Evolutionary conservation across 2,888 invertebrate species (phyloP).

Genomic region (Sinopyrophorus schimmeli): DNA sequence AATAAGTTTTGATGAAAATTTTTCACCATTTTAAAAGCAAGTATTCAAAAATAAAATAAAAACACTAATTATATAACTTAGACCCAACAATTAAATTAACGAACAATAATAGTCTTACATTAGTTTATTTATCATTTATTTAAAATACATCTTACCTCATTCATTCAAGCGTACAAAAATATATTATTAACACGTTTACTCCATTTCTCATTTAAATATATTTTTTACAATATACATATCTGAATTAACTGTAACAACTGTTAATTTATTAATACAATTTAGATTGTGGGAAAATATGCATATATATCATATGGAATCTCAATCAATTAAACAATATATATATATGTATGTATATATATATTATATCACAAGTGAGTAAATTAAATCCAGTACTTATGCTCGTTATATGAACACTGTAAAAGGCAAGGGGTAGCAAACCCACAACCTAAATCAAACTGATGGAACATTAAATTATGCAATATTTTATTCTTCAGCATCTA

Average conservation of each 20-base stretch:
- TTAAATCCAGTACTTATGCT: constrained; percentile 24
- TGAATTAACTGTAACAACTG: constrained; percentile 41
- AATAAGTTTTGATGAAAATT: too few relatives aligned
- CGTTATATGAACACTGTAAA: constrained; percentile 31
- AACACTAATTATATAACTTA: not conserved
- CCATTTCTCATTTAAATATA: constrained; percentile 41
- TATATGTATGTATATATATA: too few relatives aligned
- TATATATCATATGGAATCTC: constrained; percentile 20
- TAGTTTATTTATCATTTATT: constrained; percentile 32
- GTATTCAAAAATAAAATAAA: not conserved
- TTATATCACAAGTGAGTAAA: constrained; percentile 35
- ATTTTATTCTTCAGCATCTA: constrained; percentile 20
- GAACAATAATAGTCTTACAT: not conserved
- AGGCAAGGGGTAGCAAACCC: constrained; percentile 33
- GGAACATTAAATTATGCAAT: constrained; percentile 28
- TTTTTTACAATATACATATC: constrained; percentile 42
- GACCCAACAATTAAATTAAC: constrained; percentile 1
- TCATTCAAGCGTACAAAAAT: constrained; percentile 57
- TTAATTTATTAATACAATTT: constrained; percentile 32
- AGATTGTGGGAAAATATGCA: constrained; percentile 32
- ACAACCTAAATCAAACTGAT: constrained; percentile 29
- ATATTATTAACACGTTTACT: constrained; percentile 53
- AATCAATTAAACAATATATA: constrained; percentile 22
- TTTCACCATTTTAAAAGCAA: too few relatives aligned
- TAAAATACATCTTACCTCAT: constrained; percentile 51